A percentile compares a stretch with the other conserved stretches of the same genome.
Conservation (phyloP, 2,113 vertebrate genomes). For the Cyanoramphus novaezelandiae region DNA sequence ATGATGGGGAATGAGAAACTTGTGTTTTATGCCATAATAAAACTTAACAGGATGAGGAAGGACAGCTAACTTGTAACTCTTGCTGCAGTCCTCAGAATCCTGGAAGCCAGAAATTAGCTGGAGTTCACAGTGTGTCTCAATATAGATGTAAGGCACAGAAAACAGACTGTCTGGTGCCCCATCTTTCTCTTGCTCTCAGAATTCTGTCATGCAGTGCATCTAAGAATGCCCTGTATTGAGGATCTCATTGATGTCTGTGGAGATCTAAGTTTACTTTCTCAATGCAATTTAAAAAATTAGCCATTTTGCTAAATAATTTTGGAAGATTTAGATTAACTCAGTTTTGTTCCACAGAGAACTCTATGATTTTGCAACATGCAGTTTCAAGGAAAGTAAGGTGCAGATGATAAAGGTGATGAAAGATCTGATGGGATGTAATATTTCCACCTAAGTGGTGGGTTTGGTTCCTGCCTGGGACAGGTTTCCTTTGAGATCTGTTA, state of each 20-base stretch:
- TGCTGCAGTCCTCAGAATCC: constrained; percentile 79
- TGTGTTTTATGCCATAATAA: constrained; percentile 84
- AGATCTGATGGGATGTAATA: not conserved
- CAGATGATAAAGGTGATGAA: not conserved
- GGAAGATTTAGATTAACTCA: not conserved
- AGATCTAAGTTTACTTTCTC: not conserved
- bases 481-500: not conserved
- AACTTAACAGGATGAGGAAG: constrained; percentile 86
- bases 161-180: not conserved
- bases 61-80: constrained; percentile 82
- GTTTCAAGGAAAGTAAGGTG: not conserved
- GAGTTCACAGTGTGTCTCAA: constrained; percentile 80
- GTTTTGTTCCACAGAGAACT: not conserved
- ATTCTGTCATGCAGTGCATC: not conserved
- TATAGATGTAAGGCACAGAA: constrained; percentile 80
- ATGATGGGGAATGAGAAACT: constrained; percentile 77
- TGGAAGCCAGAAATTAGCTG: constrained; percentile 69
- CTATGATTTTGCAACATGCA: not conserved
- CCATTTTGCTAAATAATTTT: not conserved
- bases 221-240: not conserved
- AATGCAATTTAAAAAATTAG: not conserved
- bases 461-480: not conserved
- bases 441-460: not conserved
- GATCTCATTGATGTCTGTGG: not conserved
- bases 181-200: not conserved